A percentile compares a stretch with the other conserved stretches of the same genome.
phyloP scores from a whole-genome alignment of 1,140 invertebrate genomes.

The Agrypnia vestita region DNA sequence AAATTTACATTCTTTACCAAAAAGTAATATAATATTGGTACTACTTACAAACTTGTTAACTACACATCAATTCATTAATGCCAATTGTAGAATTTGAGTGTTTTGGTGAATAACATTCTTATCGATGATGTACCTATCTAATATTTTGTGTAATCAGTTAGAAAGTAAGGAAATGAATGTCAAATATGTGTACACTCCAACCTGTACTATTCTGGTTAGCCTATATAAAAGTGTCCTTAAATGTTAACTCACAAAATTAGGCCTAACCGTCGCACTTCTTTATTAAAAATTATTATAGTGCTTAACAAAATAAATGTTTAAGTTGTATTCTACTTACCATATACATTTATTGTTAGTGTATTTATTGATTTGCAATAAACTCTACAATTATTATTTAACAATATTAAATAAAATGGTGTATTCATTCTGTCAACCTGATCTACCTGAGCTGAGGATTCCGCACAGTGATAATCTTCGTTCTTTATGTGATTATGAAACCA shows the following conservation, averaged over 20 bases:
- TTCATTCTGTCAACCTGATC: constrained; percentile 2
- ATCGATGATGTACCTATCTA: constrained; percentile 1
- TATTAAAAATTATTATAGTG: constrained; percentile 36
- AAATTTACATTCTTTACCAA: too few relatives aligned
- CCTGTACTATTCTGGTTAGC: constrained; percentile 49
- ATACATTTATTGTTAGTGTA: constrained; percentile 56
- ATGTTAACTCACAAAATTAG: constrained; percentile 47
- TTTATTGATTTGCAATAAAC: constrained; percentile 59
- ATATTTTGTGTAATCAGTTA: constrained; percentile 12
- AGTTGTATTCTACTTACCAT: constrained; percentile 61
- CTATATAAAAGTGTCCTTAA: constrained; percentile 47
- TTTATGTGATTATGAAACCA: too few relatives aligned
- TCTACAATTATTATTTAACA: constrained; percentile 59
- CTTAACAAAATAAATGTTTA: constrained; percentile 53
- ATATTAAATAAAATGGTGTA: constrained; percentile 40
- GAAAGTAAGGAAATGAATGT: constrained; percentile 30
- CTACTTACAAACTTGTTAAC: too few relatives aligned
- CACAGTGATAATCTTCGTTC: too few relatives aligned
- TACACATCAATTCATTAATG: too few relatives aligned
- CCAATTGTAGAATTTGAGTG: constrained; percentile 12
- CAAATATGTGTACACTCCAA: constrained; percentile 32
- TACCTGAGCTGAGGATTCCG: too few relatives aligned
- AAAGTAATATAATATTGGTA: too few relatives aligned
- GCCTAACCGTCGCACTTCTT: constrained; percentile 33
- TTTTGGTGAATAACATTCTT: not conserved